Base-by-base conservation (phyloP, 2,888 invertebrate genomes). In the Xestia sexstrigata region DNA sequence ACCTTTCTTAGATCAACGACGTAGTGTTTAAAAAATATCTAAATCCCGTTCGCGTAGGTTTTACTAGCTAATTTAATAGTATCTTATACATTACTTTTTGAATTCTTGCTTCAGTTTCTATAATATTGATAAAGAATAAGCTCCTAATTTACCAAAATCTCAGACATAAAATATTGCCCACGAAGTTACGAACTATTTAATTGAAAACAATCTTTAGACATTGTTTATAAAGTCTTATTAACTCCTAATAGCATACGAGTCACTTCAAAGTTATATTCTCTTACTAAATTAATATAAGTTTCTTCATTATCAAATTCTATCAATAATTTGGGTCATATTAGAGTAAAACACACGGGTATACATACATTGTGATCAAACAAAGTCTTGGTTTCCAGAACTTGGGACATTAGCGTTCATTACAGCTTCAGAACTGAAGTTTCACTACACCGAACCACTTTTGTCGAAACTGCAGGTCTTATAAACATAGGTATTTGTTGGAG, bases 331-430 rank as follows among this genome's bases (percentile, higher is more conserved):
- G 74, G 78, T 66, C 60, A 79, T 70, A 70, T 75, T 58, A 71
- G 45, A 74, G 73, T 74, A 55, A 82, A 86, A 81, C 76, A 77
- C 78, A 78, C 52, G 78, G 58, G 79, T 66, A 85, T 90, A 90
- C 91, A 81, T 88, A 91, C 91, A 91, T 91, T 78, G 66, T 75
- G 80, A 82, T 87, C 78, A 87, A 81, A 84, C 70, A 73, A 81
- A 82, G 79, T 81, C 67, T 68, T 49, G 67, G 74, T 63, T 67
- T 66, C 69, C 71, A 47, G 52, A 84, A 81, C 65, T 74, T 76
- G 67, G 58, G 23, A 60, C 74, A 60, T 71, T 74, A 74, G 68
- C 78, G 70, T 65, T 73, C 76, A 70, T 79, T 82, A 66, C 47
- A 70, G 42, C 39, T 71, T 67, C 60, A 20, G 47, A 78, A 83